phyloP scores from a whole-genome alignment of 2,797 vertebrate species.

The Enteromius anoplus region DNA sequence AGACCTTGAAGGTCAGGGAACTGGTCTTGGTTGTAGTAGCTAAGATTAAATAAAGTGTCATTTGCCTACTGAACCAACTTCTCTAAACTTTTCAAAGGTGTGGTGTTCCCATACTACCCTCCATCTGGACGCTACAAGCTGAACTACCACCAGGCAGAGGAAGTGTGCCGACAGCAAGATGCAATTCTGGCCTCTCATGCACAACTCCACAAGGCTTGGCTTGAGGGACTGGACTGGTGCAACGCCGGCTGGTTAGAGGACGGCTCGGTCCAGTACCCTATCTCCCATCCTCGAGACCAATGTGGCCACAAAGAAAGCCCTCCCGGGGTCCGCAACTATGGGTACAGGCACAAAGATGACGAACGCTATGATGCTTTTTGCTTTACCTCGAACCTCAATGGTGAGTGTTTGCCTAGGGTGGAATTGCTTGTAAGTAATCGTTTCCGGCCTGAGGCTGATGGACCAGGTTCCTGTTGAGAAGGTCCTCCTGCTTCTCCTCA shows the following conservation, averaged over 20 bases:
- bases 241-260: constrained; percentile 95
- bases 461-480: constrained; percentile 59
- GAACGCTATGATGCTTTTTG: constrained; percentile 95
- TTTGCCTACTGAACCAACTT: background rate
- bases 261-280: constrained; percentile 93
- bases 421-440: constrained; percentile 67
- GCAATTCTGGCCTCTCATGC: constrained; percentile 92
- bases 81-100: constrained; percentile 73
- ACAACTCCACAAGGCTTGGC: constrained; percentile 91
- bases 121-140: constrained; percentile 90
- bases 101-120: constrained; percentile 94
- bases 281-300: constrained; percentile 86
- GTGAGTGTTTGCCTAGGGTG: constrained; percentile 70
- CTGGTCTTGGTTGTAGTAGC: background rate
- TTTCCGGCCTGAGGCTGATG: constrained; percentile 61
- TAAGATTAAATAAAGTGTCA: background rate
- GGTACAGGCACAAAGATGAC: constrained; percentile 92
- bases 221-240: constrained; percentile 94
- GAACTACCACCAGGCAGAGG: constrained; percentile 88
- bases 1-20: constrained; percentile 87
- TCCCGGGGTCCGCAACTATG: constrained; percentile 90
- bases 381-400: constrained; percentile 93
- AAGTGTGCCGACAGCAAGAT: constrained; percentile 86
- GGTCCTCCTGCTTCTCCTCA: constrained; percentile 66
- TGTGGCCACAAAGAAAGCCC: constrained; percentile 86